Conservation (phyloP, 2,888 invertebrate species). For the Sphecodes monilicornis region DNA sequence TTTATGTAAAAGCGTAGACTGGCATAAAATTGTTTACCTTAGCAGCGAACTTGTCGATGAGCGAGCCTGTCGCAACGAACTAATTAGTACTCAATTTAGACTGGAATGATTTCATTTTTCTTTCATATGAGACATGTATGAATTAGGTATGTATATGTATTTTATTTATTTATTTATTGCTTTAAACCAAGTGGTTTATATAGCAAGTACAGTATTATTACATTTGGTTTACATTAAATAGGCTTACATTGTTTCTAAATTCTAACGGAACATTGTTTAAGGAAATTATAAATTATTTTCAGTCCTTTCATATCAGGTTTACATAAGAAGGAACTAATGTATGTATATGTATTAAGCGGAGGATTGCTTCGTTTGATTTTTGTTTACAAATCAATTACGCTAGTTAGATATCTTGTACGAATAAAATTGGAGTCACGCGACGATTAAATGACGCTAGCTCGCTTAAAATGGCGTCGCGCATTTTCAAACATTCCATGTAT, state of each 20-base stretch:
- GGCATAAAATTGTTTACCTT: background rate
- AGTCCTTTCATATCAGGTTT: too few relatives aligned
- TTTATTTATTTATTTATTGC: too few relatives aligned
- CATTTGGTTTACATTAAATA: too few relatives aligned
- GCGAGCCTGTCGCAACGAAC: background rate
- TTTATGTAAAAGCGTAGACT: background rate
- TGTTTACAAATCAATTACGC: background rate
- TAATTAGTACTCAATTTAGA: background rate
- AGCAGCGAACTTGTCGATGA: background rate
- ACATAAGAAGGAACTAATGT: too few relatives aligned
- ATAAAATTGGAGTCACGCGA: background rate
- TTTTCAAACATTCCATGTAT: background rate
- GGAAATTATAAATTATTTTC: too few relatives aligned
- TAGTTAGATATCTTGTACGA: background rate
- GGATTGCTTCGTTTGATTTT: background rate
- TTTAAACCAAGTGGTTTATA: too few relatives aligned
- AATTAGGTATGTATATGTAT: background rate
- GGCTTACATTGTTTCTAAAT: too few relatives aligned
- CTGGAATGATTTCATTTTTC: background rate
- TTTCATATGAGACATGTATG: background rate
- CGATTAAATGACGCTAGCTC: background rate
- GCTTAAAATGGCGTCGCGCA: background rate
- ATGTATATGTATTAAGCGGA: background rate
- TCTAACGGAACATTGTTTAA: too few relatives aligned
- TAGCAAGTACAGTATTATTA: too few relatives aligned